These are phyloP conservation scores for Leptopilina clavipes DNA, from an alignment of 1,140 invertebrate genomes.

Conservation along the genomic window DNA sequence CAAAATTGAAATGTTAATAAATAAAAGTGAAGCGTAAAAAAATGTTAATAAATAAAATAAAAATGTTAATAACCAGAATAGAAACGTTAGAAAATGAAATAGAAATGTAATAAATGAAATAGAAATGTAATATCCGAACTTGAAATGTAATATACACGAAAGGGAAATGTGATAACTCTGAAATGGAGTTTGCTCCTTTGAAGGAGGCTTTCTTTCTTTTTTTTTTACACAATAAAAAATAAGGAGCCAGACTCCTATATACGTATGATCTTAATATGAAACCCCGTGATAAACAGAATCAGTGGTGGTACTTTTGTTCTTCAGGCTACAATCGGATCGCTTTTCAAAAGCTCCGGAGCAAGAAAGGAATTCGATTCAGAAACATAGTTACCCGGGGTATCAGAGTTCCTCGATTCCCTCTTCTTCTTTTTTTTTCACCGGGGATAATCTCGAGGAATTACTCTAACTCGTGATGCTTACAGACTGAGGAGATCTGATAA, in stretches of 20 bases:
- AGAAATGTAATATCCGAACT: background rate
- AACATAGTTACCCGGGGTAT: conserved; percentile 29
- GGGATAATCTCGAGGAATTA: conserved; percentile 44
- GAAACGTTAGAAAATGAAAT: too few species aligned
- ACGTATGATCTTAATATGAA: conserved; percentile 18
- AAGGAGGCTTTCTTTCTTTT: background rate
- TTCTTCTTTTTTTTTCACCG: background rate
- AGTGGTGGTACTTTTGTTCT: conserved; percentile 15
- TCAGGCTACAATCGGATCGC: conserved; percentile 27
- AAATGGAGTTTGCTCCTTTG: background rate
- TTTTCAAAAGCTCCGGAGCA: conserved; percentile 14
- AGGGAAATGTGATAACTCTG: background rate
- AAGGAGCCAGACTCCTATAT: too few species aligned
- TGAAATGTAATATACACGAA: background rate
- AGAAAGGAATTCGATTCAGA: conserved; percentile 34
- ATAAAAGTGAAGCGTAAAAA: too few species aligned
- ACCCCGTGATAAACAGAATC: conserved; percentile 5
- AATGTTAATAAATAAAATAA: background rate
- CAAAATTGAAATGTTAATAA: too few species aligned
- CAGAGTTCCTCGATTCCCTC: conserved; percentile 40
- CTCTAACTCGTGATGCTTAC: conserved; percentile 38
- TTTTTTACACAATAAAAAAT: too few species aligned
- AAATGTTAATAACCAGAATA: too few species aligned
- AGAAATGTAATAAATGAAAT: background rate
- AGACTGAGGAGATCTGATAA: conserved; percentile 37